Evolutionary conservation across 2,113 vertebrate genomes (phyloP), one percentile per base, ranked within the genome.

Genomic region (Mixornis gularis): DNA sequence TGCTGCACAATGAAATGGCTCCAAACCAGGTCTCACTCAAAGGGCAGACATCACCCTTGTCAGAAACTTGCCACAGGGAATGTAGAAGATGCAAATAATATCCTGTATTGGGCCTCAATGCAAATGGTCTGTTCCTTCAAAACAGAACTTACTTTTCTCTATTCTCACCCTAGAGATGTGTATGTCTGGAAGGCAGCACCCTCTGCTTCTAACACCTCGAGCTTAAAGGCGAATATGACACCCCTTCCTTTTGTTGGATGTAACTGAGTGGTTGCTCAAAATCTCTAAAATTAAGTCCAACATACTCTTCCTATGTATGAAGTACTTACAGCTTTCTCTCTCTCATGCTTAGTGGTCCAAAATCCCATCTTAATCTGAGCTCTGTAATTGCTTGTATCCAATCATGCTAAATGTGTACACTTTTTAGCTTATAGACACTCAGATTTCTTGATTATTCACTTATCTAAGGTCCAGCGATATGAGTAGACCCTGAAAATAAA

Each of bases 71-170:
- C 24, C 34, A 43, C 7, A 21, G 17, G 3, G 30, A 65, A 70
- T 13, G 26, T 3, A 64, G 40, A 41, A 46, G 46, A n/a, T 46
- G 14, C 9, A 86, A 69, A 20, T 46, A 84, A 25, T 30, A 12
- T 2, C 18, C 16, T 14, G 17, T 38, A 20, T 7, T n/a, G n/a
- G 20, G 27, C 5, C 19, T 71, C 17, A 20, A 5, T 1, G 2
- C 11, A 59, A 87, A 55, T 26, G 15, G 6, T 62, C 34, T 25
- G 16, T 63, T 27, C n/a, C 21, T 85, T 73, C n/a, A 59, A 56
- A 74, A 30, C 4, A 43, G 30, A n/a, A 12, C 34, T 59, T 29
- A 7, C 1, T 73, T 78, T 79, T 48, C 6, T 29, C 8, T 58
- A 13, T 64, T 60, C 32, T 83, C 10, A 27, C 10, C 30, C 3